Base-by-base conservation (phyloP, 2,113 vertebrate species). In the Caranx ignobilis region DNA sequence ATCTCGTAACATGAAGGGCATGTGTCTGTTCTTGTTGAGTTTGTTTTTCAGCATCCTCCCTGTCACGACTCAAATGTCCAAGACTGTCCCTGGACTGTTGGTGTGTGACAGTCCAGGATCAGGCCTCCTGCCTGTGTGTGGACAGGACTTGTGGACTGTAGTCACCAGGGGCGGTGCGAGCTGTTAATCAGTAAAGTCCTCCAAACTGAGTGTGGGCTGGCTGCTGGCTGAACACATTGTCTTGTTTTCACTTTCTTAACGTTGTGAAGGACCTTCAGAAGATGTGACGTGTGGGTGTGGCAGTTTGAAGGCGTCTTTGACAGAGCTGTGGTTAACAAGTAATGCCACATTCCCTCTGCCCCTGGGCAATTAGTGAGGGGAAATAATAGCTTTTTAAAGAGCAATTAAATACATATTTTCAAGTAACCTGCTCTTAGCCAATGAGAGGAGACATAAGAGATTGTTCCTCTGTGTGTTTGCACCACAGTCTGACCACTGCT, bases 401-500 rank as follows among this genome's bases (percentile, higher is more conserved):
- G 21, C 0, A 11, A 35, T 62, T 50, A 3, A 65, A 56, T 32
- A 11, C 2, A 67, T 68, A 26, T 62, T 68, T 65, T 57, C 4
- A 52, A 66, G 48, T 31, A 43, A 48, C 39, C 55, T 50, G 9
- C 15, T 63, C 21, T 78, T 13, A 43, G 45, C 45, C 31, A 45
- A 31, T 26, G 56, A 4, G 55, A 75, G 13, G 76, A 68, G 35
- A 78, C 84, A 55, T 35, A 6, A 55, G 45, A 67, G 47, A 65
- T 56, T 64, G 19, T 67, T 63, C n/a, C 32, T 66, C 31, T 1
- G 52, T 59, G 37, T 70, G 39, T 77, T 82, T 80, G 64, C 47
- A 71, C 12, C 56, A 61, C 37, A 76, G 48, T 82, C 57, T 75
- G 59, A 61, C 0, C 70, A 64, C 65, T 85, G 71, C 83, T 88